Conservation (phyloP, 2,113 vertebrate genomes). For the Oreotrochilus melanogaster region DNA sequence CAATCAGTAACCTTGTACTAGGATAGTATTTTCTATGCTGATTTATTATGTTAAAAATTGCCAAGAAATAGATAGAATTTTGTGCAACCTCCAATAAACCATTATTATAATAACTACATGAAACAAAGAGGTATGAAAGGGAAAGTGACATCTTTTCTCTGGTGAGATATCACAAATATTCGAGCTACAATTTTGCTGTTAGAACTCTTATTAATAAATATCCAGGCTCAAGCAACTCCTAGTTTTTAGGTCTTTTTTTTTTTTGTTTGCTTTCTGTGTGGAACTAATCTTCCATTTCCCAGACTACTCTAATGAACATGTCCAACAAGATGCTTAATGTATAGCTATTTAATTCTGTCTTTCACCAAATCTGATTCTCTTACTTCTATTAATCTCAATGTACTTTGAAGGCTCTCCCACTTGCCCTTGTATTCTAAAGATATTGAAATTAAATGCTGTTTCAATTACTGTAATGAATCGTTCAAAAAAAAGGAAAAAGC, state of each 20-base stretch:
- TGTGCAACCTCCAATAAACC: fast-evolving
- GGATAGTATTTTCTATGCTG: not conserved
- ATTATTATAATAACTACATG: not conserved
- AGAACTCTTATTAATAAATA: not conserved
- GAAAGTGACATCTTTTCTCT: not conserved
- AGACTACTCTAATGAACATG: not conserved
- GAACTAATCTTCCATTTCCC: not conserved
- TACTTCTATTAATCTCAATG: not conserved
- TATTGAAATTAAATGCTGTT: not conserved
- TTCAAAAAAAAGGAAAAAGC: not conserved
- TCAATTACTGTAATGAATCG: not conserved
- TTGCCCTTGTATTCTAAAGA: not conserved
- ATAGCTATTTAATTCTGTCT: not conserved
- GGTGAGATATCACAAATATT: not conserved
- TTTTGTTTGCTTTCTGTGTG: not conserved
- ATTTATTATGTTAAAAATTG: not conserved
- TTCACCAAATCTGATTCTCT: not conserved
- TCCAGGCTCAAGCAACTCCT: not conserved
- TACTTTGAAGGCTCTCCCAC: not conserved
- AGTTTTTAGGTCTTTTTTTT: not conserved
- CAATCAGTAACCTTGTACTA: not conserved
- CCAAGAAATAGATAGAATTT: not conserved
- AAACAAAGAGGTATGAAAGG: not conserved
- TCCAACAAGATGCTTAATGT: not conserved
- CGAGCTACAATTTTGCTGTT: not conserved